Evolutionary conservation across 1,140 invertebrate species (phyloP).

Genomic region (Apis cerana): DNA sequence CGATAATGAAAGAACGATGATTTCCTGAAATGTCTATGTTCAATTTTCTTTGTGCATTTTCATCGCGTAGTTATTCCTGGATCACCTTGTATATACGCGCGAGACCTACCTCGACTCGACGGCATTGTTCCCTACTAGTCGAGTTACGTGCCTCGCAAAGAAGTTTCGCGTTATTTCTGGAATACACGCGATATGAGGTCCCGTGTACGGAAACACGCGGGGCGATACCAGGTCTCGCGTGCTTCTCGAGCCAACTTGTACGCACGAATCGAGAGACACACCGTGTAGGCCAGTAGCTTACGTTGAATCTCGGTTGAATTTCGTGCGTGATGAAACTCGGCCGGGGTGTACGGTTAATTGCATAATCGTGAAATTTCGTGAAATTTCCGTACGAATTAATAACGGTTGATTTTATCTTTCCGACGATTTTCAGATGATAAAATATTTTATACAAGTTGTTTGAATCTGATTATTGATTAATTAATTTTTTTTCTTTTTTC

Average conservation of each 20-base stretch:
- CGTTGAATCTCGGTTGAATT: not conserved
- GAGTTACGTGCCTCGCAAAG: conserved; percentile 51
- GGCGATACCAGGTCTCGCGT: conserved; percentile 9
- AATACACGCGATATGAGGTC: conserved; percentile 47
- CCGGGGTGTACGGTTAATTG: conserved; percentile 35
- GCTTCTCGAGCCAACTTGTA: not conserved
- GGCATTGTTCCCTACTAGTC: conserved; percentile 50
- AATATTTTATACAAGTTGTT: too few species aligned
- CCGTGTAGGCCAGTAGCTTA: not conserved
- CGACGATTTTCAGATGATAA: not conserved
- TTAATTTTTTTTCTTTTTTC: too few species aligned
- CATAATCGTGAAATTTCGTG: conserved; percentile 36
- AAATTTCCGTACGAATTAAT: too few species aligned
- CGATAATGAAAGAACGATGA: too few species aligned
- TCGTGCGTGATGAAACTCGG: conserved; percentile 11
- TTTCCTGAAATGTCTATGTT: too few species aligned
- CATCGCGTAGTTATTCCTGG: too few species aligned
- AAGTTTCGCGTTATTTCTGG: conserved; percentile 61
- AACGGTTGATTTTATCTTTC: not conserved
- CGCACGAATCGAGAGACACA: not conserved
- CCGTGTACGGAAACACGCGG: not conserved
- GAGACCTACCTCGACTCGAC: conserved; percentile 31
- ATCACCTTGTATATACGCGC: not conserved
- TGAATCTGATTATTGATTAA: too few species aligned
- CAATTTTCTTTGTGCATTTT: too few species aligned